Percentiles rank a stretch among this genome's conserved stretches.
Conservation (phyloP, 2,113 vertebrate species). For the Microcebus griseorufus region DNA sequence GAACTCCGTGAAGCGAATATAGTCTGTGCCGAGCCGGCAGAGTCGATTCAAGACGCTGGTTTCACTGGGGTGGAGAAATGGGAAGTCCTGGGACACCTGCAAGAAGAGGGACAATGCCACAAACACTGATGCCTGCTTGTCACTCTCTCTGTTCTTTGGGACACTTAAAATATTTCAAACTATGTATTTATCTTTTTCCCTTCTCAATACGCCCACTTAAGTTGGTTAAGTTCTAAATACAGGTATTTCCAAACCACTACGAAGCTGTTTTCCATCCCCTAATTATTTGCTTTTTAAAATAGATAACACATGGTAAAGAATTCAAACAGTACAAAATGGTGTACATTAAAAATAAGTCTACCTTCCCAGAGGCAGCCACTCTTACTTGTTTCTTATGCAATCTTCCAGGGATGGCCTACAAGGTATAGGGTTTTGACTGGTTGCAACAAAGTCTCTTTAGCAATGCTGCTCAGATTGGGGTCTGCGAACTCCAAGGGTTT, state of each 20-base stretch:
- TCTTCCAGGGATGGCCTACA: not conserved
- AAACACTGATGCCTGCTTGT: not conserved
- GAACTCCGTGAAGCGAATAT: constrained; percentile 96
- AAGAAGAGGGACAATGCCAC: not conserved
- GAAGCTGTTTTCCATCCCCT: not conserved
- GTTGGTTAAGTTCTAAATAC: not conserved
- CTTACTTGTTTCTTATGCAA: not conserved
- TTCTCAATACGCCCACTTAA: not conserved
- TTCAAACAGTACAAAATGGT: constrained; percentile 23
- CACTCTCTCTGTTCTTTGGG: not conserved
- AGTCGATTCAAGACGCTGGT: constrained; percentile 93
- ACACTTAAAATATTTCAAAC: not conserved
- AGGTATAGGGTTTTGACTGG: not conserved
- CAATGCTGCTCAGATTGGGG: not conserved
- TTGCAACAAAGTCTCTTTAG: constrained; percentile 32
- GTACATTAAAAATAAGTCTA: not conserved
- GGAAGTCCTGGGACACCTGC: constrained; percentile 96
- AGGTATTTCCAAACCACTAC: constrained; percentile 25
- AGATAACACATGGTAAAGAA: not conserved
- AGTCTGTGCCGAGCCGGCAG: constrained; percentile 95
- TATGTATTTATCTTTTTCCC: not conserved
- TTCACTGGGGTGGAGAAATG: constrained; percentile 97
- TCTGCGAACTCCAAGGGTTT: not conserved
- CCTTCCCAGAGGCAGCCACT: not conserved
- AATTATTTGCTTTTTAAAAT: constrained; percentile 33